phyloP scores from a whole-genome alignment of 2,113 vertebrate genomes.

The Cryptotis parvus region DNA sequence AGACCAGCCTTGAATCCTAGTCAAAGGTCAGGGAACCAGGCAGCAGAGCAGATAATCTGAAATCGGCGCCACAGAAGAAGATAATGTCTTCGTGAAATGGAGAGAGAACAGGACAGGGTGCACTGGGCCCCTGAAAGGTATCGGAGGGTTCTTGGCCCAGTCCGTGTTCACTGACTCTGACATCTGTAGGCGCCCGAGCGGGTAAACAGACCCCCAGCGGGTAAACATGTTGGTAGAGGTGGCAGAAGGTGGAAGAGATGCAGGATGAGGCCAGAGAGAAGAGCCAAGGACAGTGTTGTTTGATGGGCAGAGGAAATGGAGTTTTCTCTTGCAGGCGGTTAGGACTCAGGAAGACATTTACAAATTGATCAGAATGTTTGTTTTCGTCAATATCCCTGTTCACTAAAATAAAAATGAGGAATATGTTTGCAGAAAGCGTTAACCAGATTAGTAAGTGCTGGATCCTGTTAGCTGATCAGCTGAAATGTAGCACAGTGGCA shows the following conservation, averaged over 20 bases:
- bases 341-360: not conserved
- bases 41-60: too few species aligned
- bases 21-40: not conserved
- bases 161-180: not conserved
- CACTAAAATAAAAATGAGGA: conserved; percentile 53
- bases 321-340: not conserved
- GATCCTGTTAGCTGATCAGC: not conserved
- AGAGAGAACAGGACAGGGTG: not conserved
- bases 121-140: rapidly evolving
- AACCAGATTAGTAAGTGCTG: not conserved
- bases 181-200: not conserved
- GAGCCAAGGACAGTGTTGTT: rapidly evolving
- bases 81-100: not conserved
- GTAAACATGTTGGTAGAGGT: not conserved
- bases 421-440: not conserved
- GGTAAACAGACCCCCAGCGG: too few species aligned
- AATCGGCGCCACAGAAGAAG: not conserved
- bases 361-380: not conserved
- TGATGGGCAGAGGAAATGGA: not conserved
- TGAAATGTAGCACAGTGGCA: not conserved
- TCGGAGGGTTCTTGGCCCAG: not conserved
- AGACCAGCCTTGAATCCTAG: not conserved
- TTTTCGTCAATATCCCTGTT: not conserved
- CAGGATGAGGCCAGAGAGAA: too few species aligned
- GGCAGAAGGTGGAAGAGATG: rapidly evolving